Base-by-base conservation (phyloP, 2,888 invertebrate species). In the Anticlea derivata region DNA sequence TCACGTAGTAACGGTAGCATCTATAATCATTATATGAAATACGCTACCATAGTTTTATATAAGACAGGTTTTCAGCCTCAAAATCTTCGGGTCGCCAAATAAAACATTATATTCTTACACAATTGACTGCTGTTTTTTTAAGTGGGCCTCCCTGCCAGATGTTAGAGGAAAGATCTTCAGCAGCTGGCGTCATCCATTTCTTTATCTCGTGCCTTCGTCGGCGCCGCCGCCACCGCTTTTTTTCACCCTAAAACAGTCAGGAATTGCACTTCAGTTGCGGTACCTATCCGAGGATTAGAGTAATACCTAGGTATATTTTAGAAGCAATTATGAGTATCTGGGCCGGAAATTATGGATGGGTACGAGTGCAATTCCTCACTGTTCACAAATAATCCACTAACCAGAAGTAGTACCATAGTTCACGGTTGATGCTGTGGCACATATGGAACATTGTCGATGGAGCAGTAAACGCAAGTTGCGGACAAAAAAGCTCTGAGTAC, bases 301-400 rank as follows among this genome's bases (percentile, higher is more conserved):
- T n/a, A n/a, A n/a, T n/a, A n/a, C n/a, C n/a, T n/a, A n/a, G n/a
- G n/a, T n/a, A n/a, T n/a, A n/a, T n/a, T n/a, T n/a, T n/a, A n/a
- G n/a, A n/a, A n/a, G n/a, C n/a, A n/a, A n/a, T n/a, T n/a, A n/a
- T n/a, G n/a, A 17, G 4, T 17, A 17, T 17, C 4, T 17, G 4
- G 4, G 4, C 17, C 2, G 4, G 17, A 17, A 17, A 17, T 27
- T 23, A 0, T 7, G 23, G 7, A 10, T 26, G 38, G 8, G 43
- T 12, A 24, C n/a, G 50, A 80, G 79, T 83, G 80, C 83, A 82
- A 83, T 84, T 83, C 83, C 82, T 78, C 60, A 72, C 80, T 79
- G 78, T 69, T 64, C 24, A n/a, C 31, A 31, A n/a, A 23, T 8
- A 11, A 23, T 8, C 27, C n/a, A 17, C 22, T 23, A 31, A 24